phyloP scores from a whole-genome alignment of 2,888 invertebrate species.

The Miltochrista miniata region DNA sequence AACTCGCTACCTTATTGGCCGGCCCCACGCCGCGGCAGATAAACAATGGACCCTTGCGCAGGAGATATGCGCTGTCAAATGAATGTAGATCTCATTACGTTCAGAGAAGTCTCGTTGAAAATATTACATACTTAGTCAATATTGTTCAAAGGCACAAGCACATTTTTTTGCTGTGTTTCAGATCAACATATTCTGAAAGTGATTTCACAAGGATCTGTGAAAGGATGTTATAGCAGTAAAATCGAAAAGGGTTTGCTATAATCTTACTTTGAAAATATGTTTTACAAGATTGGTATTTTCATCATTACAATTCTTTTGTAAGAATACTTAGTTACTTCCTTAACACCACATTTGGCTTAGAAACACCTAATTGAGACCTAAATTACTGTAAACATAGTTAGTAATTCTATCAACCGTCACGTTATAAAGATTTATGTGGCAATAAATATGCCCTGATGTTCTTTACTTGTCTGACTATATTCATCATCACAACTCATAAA shows the following conservation, averaged over 20 bases:
- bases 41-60: conserved; percentile 60
- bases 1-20: conserved; percentile 66
- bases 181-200: too few species aligned
- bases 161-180: too few species aligned
- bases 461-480: not conserved
- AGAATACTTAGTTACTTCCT: too few species aligned
- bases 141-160: too few species aligned
- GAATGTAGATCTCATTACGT: conserved; percentile 32
- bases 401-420: not conserved
- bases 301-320: too few species aligned
- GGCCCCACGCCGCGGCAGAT: conserved; percentile 63
- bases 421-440: not conserved
- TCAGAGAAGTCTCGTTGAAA: conserved; percentile 21
- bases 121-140: too few species aligned
- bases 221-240: too few species aligned
- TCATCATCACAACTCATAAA: conserved; percentile 4
- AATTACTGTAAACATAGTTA: not conserved
- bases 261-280: too few species aligned
- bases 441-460: not conserved
- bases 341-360: too few species aligned
- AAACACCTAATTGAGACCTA: not conserved
- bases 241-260: too few species aligned
- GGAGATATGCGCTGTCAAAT: conserved; percentile 57
- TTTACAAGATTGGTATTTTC: too few species aligned
- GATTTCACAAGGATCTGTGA: too few species aligned